Conservation (phyloP, 2,113 vertebrate genomes). For the Eolophus roseicapilla region DNA sequence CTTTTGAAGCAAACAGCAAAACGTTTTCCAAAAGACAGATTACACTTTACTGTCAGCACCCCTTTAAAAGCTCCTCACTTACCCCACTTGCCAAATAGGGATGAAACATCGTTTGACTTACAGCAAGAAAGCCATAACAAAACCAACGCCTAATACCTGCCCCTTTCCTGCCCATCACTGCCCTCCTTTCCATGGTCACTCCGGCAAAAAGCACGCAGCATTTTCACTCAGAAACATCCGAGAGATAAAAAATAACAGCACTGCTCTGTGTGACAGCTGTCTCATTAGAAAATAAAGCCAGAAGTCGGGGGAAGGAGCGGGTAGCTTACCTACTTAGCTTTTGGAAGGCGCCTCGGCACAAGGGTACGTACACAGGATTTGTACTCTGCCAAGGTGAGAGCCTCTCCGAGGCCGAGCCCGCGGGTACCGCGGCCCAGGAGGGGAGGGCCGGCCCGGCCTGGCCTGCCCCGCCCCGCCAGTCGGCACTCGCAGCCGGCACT, state of each 20-base stretch:
- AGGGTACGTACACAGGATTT: background rate
- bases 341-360: background rate
- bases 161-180: background rate
- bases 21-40: background rate
- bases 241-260: background rate
- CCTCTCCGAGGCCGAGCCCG: background rate
- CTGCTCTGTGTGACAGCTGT: background rate
- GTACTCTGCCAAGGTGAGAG: background rate
- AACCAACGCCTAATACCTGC: background rate
- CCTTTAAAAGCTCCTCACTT: background rate
- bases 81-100: background rate
- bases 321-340: conserved; percentile 25
- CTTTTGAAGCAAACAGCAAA: background rate
- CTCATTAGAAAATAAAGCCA: background rate
- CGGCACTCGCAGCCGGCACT: background rate
- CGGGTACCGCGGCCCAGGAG: background rate
- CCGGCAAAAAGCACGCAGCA: background rate
- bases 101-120: background rate
- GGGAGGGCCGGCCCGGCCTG: background rate
- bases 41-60: background rate
- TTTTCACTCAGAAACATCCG: background rate
- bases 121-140: background rate
- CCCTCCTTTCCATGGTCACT: background rate
- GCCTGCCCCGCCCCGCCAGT: background rate
- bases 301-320: background rate